Evolutionary conservation across 2,888 invertebrate species (phyloP), one percentile per base, ranked within the genome.

Genomic region (Lordiphosa andalusiaca): DNA sequence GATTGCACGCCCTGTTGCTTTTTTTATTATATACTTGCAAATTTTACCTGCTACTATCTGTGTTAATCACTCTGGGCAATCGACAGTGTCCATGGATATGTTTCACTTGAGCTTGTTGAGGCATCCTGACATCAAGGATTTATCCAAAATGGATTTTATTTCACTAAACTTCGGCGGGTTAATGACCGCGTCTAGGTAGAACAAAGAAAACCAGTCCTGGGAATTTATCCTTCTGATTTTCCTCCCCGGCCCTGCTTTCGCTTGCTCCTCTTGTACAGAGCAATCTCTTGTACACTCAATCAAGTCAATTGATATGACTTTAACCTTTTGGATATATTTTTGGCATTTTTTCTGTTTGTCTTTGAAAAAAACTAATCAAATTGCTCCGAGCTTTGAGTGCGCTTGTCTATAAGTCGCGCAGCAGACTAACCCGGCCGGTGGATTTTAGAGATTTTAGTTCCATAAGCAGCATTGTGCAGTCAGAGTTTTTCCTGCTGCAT

Each of bases 331-430:
- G 37, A 35, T 57, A 49, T 40, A 42, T 38, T 52, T 30, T 38
- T 39, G 30, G 10, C 52, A 46, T 48, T 12, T 21, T 35, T 44
- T 37, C 16, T 16, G 4, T 30, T 21, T 37, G 12, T 36, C 30
- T 3, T 41, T n/a, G 2, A 10, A 13, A 2, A 7, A 25, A 25
- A 25, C 25, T 25, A 25, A 25, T 6, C 25, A 6, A 21, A 10
- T 16, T 66, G 50, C 52, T 23, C 41, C 41, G 50, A 33, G 35
- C 36, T 40, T 58, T 54, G 48, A 40, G 40, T 40, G 73, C 66
- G 77, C 73, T 61, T 44, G 59, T 73, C 71, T 58, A 67, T 67
- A 68, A 76, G 77, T 73, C 84, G 82, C 77, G 77, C 66, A 68
- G 64, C 63, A 71, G 71, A 77, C 77, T 77, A 71, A 73, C 62